Evolutionary conservation across 2,113 vertebrate species (phyloP).

Genomic region (Melanerpes formicivorus): DNA sequence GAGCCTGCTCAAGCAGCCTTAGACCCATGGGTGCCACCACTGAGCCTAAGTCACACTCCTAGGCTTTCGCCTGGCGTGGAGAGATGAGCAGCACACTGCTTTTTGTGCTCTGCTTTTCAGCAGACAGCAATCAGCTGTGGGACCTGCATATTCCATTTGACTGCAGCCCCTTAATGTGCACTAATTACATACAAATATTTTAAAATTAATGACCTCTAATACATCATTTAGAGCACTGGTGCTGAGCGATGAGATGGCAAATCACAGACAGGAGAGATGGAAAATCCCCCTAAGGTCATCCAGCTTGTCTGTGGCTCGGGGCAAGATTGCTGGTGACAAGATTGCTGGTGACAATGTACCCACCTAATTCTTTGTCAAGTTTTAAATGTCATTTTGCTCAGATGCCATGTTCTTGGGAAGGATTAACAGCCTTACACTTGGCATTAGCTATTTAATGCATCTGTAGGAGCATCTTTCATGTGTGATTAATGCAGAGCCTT

Average conservation of each 20-base stretch:
- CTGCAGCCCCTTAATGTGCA: slow-evolving; percentile 23
- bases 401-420: not conserved
- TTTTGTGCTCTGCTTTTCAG: not conserved
- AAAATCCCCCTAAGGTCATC: slow-evolving; percentile 3
- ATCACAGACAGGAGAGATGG: not conserved
- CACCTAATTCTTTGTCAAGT: not conserved
- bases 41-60: not conserved
- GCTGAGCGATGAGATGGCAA: slow-evolving; percentile 15
- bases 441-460: not conserved
- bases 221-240: not conserved
- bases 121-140: not conserved
- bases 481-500: not conserved
- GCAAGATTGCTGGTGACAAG: not conserved
- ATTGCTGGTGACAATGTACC: not conserved
- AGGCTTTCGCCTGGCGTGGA: not conserved
- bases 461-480: not conserved
- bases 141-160: not conserved
- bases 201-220: slow-evolving; percentile 34
- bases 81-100: not conserved
- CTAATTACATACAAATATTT: slow-evolving; percentile 43
- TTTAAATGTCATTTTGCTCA: not conserved
- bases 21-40: not conserved
- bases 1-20: not conserved
- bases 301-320: not conserved
- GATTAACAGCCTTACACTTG: not conserved